Evolutionary conservation across 2,888 invertebrate genomes (phyloP).

Genomic region (Platycnemis pennipes): DNA sequence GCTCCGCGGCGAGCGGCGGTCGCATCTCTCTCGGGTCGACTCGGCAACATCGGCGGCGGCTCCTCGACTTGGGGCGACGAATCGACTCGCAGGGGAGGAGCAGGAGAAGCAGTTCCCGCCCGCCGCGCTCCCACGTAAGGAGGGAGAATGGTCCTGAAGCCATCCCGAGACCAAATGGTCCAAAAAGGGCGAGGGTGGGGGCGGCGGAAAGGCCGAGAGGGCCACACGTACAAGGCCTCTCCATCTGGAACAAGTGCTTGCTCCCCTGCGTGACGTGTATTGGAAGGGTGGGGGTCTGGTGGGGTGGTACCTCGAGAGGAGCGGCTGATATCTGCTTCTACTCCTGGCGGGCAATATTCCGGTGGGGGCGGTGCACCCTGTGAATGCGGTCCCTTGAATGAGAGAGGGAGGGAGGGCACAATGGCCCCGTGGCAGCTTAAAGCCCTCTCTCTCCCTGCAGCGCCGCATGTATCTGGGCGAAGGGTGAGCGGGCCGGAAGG

Average conservation of each 20-base stretch:
- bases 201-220: no score
- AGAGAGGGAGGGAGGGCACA: background rate
- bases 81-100: background rate
- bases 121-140: background rate
- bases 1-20: no score
- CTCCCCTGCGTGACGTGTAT: slow-evolving; percentile 15
- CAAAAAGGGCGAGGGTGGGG: background rate
- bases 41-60: no score
- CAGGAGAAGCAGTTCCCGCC: background rate
- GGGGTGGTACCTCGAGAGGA: background rate
- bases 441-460: background rate
- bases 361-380: background rate
- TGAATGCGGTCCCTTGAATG: background rate
- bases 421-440: background rate
- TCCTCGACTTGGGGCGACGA: no score
- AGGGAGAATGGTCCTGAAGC: no score
- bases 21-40: no score
- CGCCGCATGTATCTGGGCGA: no score
- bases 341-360: slow-evolving; percentile 37
- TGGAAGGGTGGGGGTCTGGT: background rate
- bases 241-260: slow-evolving; percentile 58
- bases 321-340: background rate
- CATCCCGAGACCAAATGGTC: background rate
- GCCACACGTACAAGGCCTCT: background rate
- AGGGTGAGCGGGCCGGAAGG: background rate